Percentiles rank a stretch among this genome's conserved stretches.
These are phyloP conservation scores for Geococcyx californianus DNA, from an alignment of 2,113 vertebrate genomes.

Conservation along the genomic window DNA sequence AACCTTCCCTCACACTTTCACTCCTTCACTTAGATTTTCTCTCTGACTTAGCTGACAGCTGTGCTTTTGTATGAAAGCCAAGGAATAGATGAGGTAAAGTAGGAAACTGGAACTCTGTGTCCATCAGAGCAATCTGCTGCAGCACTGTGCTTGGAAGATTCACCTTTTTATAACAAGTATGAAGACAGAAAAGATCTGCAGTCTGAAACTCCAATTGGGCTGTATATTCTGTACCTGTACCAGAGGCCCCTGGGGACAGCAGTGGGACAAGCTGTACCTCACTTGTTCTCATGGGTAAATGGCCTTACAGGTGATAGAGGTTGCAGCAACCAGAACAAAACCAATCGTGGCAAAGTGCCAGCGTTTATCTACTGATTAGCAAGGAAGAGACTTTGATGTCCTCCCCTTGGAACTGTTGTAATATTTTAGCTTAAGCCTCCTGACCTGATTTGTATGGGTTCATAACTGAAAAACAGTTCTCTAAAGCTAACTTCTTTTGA, in stretches of 20 bases:
- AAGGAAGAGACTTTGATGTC: neutral
- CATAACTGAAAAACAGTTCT: neutral
- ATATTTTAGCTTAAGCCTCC: neutral
- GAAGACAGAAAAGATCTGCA: too few relatives aligned
- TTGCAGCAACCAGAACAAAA: too few relatives aligned
- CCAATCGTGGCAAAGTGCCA: too few relatives aligned
- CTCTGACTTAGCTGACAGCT: neutral
- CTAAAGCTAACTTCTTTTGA: neutral
- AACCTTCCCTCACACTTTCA: neutral
- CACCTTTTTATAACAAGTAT: neutral
- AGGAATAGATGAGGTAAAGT: neutral
- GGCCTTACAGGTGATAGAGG: too few relatives aligned
- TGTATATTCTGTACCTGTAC: too few relatives aligned
- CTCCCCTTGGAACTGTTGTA: slow-evolving; percentile 1
- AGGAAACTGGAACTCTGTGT: neutral
- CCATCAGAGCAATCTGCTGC: neutral
- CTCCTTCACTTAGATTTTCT: neutral
- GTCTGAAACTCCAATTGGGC: too few relatives aligned
- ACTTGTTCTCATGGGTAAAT: too few relatives aligned
- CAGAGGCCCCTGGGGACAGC: too few relatives aligned
- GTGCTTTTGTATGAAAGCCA: neutral
- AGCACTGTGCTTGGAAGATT: neutral
- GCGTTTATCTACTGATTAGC: slow-evolving; percentile 9
- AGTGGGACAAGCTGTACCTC: too few relatives aligned
- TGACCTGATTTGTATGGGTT: neutral